Base-by-base conservation (phyloP, 2,797 vertebrate genomes). In the Momotus momota region DNA sequence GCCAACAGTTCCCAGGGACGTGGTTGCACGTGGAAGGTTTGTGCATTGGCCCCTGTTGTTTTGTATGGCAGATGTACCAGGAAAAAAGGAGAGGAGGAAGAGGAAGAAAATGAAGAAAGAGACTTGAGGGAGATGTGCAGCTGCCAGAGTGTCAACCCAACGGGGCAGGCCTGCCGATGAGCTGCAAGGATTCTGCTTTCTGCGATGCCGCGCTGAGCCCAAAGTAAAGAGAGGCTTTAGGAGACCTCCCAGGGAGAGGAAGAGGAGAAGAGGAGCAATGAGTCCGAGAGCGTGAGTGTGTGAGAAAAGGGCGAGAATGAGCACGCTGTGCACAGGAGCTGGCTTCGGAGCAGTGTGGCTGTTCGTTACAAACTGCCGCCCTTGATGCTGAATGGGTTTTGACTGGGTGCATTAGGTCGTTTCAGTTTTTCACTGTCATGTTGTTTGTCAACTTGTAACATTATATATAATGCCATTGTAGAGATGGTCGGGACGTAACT, bases 51-150 rank as follows among this genome's bases (percentile, higher is more conserved):
- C 17, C 26, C 41, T 95, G 14, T 85, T 92, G 17, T 35, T 84
- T 70, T 94, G 35, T 41, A 10, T 78, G 40, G 49, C 73, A 96
- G 97, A 70, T 31, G 66, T 85, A 80, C 80, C 93, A 55, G 94
- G 78, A 29, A 97, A 97, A 95, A 97, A 94, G 65, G 95, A 97
- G 94, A 97, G 77, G 70, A 96, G 82, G 88, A 97, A 93, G 96
- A 95, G 91, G 86, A 97, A 87, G 93, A 97, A 97, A 94, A 96
- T 95, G 70, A 97, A 90, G 94, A 97, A 92, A 60, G 94, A 97
- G 80, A 95, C 97, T 93, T 97, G 96, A 97, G 57, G 38, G 75
- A 92, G 48, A 78, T 57, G n/a, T n/a, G 70, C 49, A 43, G 66
- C 80, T 96, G 90, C 64, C 10, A 11, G 89, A 93, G 79, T 17